Base-by-base conservation (phyloP, 1,140 invertebrate species). In the Calliphora vicina region DNA sequence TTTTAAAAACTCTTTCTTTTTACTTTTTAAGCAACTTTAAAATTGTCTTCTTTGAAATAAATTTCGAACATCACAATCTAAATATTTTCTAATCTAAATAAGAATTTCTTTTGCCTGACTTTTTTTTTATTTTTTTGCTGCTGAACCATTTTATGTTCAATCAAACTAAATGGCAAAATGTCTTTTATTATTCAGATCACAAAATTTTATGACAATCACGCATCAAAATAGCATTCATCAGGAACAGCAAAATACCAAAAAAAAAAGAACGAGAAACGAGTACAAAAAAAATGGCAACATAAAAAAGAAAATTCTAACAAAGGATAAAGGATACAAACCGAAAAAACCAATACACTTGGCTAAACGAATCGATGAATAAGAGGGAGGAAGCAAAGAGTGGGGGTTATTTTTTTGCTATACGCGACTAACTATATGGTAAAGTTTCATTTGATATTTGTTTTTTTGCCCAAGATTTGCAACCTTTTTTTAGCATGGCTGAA, bases 211-310 rank as follows among this genome's bases (percentile, higher is more conserved):
- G 74, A 78, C 74, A 78, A 78, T 78, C 74, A 78, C 74, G 35
- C 74, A 78, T 78, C 74, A 78, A 78, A 78, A 78, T 78, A 78
- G 74, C 74, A 78, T 78, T 78, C 74, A 78, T 78, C 74, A 78
- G 20, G 20, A 43, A 10, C n/a, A 57, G 50, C 45, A 57, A n/a
- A 50, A 50, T 2, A 50, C 12, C 2, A 50, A 50, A 50, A 57
- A 29, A 29, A 35, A 35, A 35, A 5, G 35, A 6, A 35, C 6
- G 12, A 57, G 9, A 12, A 67, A 67, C 0, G 2, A 57, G n/a
- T n/a, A 9, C 20, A 9, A 23, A 67, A 43, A 43, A 78, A 78
- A 25, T 45, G 42, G 29, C 27, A 76, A 76, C 29, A 76, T 42
- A 20, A 29, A 78, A 78, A 43, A 5, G 0, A 6, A 35, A 74